Evolutionary conservation across 2,797 vertebrate genomes (phyloP).

Genomic region (Gymnoscopelus microlampas): DNA sequence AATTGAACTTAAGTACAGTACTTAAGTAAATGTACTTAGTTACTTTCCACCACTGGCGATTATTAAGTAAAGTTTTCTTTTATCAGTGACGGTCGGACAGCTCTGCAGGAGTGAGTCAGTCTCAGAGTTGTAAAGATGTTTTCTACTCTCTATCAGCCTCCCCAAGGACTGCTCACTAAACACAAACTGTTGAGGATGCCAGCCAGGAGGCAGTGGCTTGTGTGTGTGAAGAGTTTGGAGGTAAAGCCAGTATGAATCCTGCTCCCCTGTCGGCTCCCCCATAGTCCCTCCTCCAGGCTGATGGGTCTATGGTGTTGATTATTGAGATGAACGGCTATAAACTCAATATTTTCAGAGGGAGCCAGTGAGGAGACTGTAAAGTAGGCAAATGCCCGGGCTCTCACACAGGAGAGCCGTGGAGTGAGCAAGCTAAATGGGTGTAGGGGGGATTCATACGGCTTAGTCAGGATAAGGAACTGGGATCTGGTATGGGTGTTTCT

Average conservation of each 20-base stretch:
- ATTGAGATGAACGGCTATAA: slow-evolving; percentile 82
- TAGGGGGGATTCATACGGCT: slow-evolving; percentile 78
- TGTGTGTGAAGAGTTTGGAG: slow-evolving; percentile 53
- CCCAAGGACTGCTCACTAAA: slow-evolving; percentile 47
- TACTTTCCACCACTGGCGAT: too few relatives aligned
- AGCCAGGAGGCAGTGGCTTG: slow-evolving; percentile 41
- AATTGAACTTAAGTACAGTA: too few relatives aligned
- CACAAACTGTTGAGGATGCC: slow-evolving; percentile 46
- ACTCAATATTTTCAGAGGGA: slow-evolving; percentile 73
- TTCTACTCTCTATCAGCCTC: slow-evolving; percentile 26
- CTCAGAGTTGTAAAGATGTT: slow-evolving; percentile 42
- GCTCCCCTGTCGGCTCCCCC: slow-evolving; percentile 54
- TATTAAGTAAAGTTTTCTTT: slow-evolving; percentile 27
- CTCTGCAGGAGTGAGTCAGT: slow-evolving; percentile 36
- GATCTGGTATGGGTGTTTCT: slow-evolving; percentile 68
- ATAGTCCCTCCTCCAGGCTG: slow-evolving; percentile 56
- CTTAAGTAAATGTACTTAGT: too few relatives aligned
- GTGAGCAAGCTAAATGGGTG: slow-evolving; percentile 79
- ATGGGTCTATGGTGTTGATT: slow-evolving; percentile 74
- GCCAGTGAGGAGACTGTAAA: slow-evolving; percentile 73
- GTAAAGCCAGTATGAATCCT: slow-evolving; percentile 66
- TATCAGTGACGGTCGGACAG: slow-evolving; percentile 40
- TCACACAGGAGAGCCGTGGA: slow-evolving; percentile 60
- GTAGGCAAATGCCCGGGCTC: slow-evolving; percentile 61
- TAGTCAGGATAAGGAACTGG: slow-evolving; percentile 78